These are phyloP conservation scores for Melanotaenia trifasciata DNA, from an alignment of 2,797 vertebrate genomes.

Conservation along the genomic window DNA sequence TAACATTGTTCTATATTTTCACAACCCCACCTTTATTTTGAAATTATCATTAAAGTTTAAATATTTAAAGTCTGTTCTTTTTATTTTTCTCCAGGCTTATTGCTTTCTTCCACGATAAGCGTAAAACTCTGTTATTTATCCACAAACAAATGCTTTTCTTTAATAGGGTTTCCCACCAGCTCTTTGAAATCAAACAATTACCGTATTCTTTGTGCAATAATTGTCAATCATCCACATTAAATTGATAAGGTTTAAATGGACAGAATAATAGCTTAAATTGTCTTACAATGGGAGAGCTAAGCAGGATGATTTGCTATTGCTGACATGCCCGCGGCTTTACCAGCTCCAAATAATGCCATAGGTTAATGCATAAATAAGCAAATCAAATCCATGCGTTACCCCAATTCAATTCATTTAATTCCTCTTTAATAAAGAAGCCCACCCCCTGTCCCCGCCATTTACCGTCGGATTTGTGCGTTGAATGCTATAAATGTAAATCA, in stretches of 20 bases:
- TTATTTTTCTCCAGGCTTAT: background rate
- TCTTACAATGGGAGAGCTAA: conserved; percentile 78
- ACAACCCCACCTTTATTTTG: background rate
- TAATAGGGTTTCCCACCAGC: conserved; percentile 74
- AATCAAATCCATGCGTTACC: conserved; percentile 90
- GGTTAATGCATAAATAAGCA: conserved; percentile 88
- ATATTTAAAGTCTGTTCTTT: background rate
- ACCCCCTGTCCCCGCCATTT: conserved; percentile 60
- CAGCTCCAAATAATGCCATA: conserved; percentile 76
- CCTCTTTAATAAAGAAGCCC: conserved; percentile 88
- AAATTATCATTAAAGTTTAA: conserved; percentile 2
- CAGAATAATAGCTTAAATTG: conserved; percentile 76
- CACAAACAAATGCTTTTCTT: conserved; percentile 62
- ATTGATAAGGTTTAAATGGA: conserved; percentile 82
- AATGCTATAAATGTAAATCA: conserved; percentile 92
- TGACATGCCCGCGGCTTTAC: conserved; percentile 80
- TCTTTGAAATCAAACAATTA: conserved; percentile 80
- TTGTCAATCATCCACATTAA: conserved; percentile 84
- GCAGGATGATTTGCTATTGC: conserved; percentile 74
- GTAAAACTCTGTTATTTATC: conserved; percentile 54
- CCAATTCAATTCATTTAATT: conserved; percentile 90
- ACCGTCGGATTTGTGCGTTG: conserved; percentile 83
- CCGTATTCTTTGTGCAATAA: conserved; percentile 81
- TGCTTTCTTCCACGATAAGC: conserved; percentile 27
- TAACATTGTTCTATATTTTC: no score